Conservation (phyloP, 1,140 invertebrate genomes). For the Metopolophium dirhodum region DNA sequence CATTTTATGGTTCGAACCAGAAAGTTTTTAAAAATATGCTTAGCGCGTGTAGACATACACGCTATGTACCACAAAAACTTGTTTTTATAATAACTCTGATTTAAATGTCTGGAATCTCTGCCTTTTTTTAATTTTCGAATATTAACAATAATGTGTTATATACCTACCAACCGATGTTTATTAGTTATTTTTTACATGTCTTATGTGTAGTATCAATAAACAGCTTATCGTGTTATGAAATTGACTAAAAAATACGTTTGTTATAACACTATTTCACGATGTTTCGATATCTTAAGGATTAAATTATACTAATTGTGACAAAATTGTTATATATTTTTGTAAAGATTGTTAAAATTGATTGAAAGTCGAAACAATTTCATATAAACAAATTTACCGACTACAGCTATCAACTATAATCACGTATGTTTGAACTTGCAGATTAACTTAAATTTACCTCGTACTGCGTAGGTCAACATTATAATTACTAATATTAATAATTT, state of each 20-base stretch:
- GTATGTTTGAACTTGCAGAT: not conserved
- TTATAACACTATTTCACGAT: not conserved
- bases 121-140: not conserved
- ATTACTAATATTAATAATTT: not conserved
- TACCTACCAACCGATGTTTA: not conserved
- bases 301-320: not conserved
- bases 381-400: too few species aligned
- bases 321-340: not conserved
- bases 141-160: too few species aligned
- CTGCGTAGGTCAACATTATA: not conserved
- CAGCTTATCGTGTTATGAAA: too few species aligned
- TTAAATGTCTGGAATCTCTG: too few species aligned
- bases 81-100: too few species aligned
- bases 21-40: not conserved
- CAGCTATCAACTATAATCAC: not conserved
- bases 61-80: not conserved
- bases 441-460: too few species aligned
- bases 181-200: not conserved
- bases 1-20: not conserved
- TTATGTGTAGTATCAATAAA: not conserved
- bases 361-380: not conserved
- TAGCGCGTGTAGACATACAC: not conserved
- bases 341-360: not conserved
- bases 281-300: not conserved
- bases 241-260: not conserved